phyloP scores from a whole-genome alignment of 1,140 invertebrate species.

The Colletes latitarsis region DNA sequence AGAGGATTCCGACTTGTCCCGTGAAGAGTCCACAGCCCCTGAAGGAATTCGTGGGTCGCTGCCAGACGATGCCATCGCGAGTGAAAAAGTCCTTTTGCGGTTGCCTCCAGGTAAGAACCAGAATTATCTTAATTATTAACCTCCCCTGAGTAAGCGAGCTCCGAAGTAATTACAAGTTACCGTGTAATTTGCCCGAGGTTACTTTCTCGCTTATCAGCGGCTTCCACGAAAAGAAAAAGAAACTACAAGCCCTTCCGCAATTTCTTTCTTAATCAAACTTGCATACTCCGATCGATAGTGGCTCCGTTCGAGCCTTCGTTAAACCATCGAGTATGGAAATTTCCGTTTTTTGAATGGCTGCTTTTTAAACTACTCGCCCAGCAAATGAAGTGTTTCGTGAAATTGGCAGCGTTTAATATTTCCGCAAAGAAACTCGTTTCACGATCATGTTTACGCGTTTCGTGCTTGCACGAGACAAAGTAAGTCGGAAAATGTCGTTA shows the following conservation, averaged over 20 bases:
- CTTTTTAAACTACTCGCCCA: too few species aligned
- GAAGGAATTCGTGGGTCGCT: constrained; percentile 80
- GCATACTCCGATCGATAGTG: background rate
- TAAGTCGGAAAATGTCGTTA: too few species aligned
- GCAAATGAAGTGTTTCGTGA: too few species aligned
- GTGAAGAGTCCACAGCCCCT: constrained; percentile 79
- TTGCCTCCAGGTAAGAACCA: constrained; percentile 76
- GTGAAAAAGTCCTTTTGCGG: constrained; percentile 80
- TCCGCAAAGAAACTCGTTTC: too few species aligned
- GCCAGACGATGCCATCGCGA: constrained; percentile 81
- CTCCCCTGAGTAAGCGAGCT: background rate
- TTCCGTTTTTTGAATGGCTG: too few species aligned
- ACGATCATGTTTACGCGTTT: too few species aligned
- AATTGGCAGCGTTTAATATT: too few species aligned
- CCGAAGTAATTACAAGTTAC: constrained; percentile 5
- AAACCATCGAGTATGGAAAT: background rate
- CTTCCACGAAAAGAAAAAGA: too few species aligned
- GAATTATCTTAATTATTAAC: constrained; percentile 16
- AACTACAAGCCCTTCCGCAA: background rate
- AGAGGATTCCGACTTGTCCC: constrained; percentile 79
- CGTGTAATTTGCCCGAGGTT: background rate
- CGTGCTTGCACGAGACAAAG: too few species aligned
- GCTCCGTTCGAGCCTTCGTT: background rate
- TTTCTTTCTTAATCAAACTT: background rate
- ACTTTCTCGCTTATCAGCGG: background rate